These are phyloP conservation scores for Leucophenga montana DNA, from an alignment of 2,888 invertebrate genomes.

Conservation along the genomic window DNA sequence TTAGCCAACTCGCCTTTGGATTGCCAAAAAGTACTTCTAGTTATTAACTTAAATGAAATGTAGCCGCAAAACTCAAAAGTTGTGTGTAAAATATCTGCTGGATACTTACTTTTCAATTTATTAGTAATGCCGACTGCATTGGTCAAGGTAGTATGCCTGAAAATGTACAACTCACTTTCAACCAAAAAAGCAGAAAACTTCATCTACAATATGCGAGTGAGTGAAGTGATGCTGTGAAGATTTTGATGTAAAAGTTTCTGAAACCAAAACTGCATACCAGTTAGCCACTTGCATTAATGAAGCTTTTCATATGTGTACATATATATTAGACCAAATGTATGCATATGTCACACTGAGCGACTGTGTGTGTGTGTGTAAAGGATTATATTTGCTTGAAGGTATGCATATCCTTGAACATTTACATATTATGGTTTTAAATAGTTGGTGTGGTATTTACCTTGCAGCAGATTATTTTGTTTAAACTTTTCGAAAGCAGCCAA, in stretches of 20 bases:
- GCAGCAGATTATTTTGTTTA: too few relatives aligned
- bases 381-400: not conserved
- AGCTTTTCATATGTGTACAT: constrained; percentile 41
- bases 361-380: constrained; percentile 9
- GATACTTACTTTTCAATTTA: not conserved
- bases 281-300: constrained; percentile 54
- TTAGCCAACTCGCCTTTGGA: too few relatives aligned
- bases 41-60: constrained; percentile 54
- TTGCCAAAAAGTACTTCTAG: constrained; percentile 51
- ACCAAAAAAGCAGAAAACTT: too few relatives aligned
- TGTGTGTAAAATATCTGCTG: too few relatives aligned
- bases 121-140: not conserved
- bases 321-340: constrained; percentile 36
- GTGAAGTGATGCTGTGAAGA: not conserved
- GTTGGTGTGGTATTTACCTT: too few relatives aligned
- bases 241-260: constrained; percentile 1
- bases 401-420: too few relatives aligned
- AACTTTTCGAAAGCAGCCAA: too few relatives aligned
- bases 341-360: constrained; percentile 19
- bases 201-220: not conserved
- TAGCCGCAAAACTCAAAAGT: constrained; percentile 30
- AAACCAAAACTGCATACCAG: not conserved
- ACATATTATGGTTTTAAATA: too few relatives aligned
- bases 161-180: too few relatives aligned
- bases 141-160: too few relatives aligned